These are phyloP conservation scores for Spondyliosoma cantharus DNA, from an alignment of 2,797 vertebrate species.

Conservation along the genomic window DNA sequence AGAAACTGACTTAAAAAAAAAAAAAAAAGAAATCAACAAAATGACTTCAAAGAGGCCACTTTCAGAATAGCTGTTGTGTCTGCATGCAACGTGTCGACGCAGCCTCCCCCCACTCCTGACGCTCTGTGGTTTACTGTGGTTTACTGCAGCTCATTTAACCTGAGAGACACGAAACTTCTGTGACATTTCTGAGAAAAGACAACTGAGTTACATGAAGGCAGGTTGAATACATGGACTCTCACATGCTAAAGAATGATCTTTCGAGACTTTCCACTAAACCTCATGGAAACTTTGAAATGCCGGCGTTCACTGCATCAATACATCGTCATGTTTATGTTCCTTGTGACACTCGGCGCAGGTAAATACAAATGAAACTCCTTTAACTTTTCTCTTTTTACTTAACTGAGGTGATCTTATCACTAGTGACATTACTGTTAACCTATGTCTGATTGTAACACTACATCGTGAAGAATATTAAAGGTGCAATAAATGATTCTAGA, in stretches of 20 bases:
- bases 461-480: not conserved
- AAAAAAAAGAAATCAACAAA: not conserved
- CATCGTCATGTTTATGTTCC: slow-evolving; percentile 43
- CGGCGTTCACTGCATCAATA: slow-evolving; percentile 36
- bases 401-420: accelerated
- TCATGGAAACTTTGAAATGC: slow-evolving; percentile 60
- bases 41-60: slow-evolving; percentile 37
- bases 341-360: slow-evolving; percentile 57
- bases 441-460: not conserved
- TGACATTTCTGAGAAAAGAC: slow-evolving; percentile 74
- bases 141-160: slow-evolving; percentile 53
- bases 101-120: slow-evolving; percentile 46
- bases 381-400: not conserved
- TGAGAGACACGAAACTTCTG: slow-evolving; percentile 55
- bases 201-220: slow-evolving; percentile 61
- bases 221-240: slow-evolving; percentile 36
- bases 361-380: slow-evolving; percentile 32
- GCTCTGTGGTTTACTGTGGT: slow-evolving; percentile 73
- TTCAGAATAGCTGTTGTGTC: slow-evolving; percentile 44
- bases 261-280: slow-evolving; percentile 39
- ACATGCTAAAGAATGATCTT: slow-evolving; percentile 9
- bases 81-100: slow-evolving; percentile 22
- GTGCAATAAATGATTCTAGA: no score
- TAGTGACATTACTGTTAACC: not conserved
- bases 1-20: not conserved